Percentiles rank a stretch among this genome's conserved stretches.
Evolutionary conservation across 2,797 vertebrate species (phyloP).

Genomic region (Lacerta agilis): DNA sequence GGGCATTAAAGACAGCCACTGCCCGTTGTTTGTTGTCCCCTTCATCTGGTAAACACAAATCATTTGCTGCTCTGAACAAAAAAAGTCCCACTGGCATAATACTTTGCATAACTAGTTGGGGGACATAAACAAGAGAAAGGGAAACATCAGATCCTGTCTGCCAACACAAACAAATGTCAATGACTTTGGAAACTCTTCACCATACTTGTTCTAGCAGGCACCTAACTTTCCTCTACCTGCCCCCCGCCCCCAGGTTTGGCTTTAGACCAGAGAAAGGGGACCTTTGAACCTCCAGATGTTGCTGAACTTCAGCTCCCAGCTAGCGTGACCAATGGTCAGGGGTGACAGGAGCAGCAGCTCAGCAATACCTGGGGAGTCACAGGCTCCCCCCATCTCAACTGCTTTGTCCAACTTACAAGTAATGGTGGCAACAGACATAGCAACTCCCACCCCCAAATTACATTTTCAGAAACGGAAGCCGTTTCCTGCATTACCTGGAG

Average conservation of each 20-base stretch:
- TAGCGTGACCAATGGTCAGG: no score
- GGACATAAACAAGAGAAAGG: background rate
- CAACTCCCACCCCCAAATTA: background rate
- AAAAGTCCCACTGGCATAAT: background rate
- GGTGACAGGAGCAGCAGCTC: no score
- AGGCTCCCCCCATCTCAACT: no score
- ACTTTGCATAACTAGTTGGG: background rate
- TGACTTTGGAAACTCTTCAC: background rate
- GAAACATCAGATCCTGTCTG: background rate
- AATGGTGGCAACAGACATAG: fast-evolving
- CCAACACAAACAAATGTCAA: no score
- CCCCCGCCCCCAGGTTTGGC: background rate
- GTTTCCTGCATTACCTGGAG: constrained; percentile 78
- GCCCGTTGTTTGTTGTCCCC: background rate
- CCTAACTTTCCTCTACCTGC: no score
- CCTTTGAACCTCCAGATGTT: no score
- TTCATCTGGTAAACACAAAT: background rate
- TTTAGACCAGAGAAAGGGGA: no score
- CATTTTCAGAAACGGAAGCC: background rate
- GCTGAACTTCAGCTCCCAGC: no score
- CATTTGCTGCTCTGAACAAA: background rate
- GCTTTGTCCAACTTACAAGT: background rate
- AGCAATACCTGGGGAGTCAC: no score
- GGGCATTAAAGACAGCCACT: background rate
- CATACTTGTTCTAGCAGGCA: background rate